Percentiles rank a stretch among this genome's conserved stretches.
These are phyloP conservation scores for Grus americana DNA, from an alignment of 2,113 vertebrate genomes.

Conservation along the genomic window DNA sequence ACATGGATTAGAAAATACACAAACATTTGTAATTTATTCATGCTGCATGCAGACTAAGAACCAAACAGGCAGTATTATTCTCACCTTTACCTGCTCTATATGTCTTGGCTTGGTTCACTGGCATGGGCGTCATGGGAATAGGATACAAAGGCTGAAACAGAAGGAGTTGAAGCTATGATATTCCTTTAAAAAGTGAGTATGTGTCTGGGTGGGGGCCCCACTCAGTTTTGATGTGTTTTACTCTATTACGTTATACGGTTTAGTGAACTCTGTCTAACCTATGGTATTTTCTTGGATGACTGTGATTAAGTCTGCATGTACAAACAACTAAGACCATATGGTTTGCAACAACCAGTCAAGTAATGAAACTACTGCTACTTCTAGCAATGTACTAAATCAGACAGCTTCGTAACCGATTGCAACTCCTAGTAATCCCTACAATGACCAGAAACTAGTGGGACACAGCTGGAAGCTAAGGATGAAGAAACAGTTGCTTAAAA, in stretches of 20 bases:
- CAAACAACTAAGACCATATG: not conserved
- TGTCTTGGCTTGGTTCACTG: slow-evolving; percentile 97
- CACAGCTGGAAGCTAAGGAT: not conserved
- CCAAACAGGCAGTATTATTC: slow-evolving; percentile 80
- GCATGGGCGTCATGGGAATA: slow-evolving; percentile 95
- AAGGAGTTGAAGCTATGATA: slow-evolving; percentile 36
- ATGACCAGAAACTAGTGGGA: not conserved
- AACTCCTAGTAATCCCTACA: not conserved
- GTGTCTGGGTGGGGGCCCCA: not conserved
- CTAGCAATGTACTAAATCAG: not conserved
- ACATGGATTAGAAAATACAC: not conserved
- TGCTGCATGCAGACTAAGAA: slow-evolving; percentile 74
- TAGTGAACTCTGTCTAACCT: slow-evolving; percentile 24
- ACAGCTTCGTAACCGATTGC: not conserved
- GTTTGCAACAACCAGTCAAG: not conserved
- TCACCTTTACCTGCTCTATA: slow-evolving; percentile 99
- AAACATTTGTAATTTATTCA: slow-evolving; percentile 11
- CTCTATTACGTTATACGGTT: not conserved
- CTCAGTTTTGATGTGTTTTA: not conserved
- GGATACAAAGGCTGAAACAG: slow-evolving; percentile 90
- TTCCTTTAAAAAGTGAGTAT: not conserved
- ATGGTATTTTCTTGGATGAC: not conserved
- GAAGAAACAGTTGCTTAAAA: not conserved
- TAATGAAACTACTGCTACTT: not conserved
- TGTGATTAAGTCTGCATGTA: not conserved